Percentiles rank a stretch among this genome's conserved stretches.
Conservation (phyloP, 2,888 invertebrate species). For the Balanococcus diminutus region DNA sequence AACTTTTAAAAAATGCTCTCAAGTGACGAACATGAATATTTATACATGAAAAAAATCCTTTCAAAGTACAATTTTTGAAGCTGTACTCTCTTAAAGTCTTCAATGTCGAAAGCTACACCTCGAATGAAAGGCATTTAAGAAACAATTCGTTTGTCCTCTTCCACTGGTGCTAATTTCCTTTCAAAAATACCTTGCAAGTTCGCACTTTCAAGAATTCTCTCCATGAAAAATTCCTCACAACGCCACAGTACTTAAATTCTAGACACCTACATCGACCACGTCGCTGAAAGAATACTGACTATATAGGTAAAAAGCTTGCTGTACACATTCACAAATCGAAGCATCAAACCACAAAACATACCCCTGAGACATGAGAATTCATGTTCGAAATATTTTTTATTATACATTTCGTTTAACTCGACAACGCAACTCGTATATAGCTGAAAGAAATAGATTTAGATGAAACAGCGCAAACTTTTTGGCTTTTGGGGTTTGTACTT, state of each 20-base stretch:
- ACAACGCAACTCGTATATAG: not conserved
- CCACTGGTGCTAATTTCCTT: too few species aligned
- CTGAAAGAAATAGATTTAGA: slow-evolving; percentile 15
- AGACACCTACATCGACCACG: not conserved
- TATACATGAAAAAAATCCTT: too few species aligned
- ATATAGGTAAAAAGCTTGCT: not conserved
- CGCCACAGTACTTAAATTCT: not conserved
- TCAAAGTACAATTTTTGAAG: too few species aligned
- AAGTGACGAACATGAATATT: too few species aligned
- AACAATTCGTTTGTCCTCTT: too few species aligned
- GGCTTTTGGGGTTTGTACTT: not conserved
- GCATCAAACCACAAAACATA: slow-evolving; percentile 23
- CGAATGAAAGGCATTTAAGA: too few species aligned
- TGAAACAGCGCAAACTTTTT: slow-evolving; percentile 1
- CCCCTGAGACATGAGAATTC: slow-evolving; percentile 13
- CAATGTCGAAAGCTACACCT: too few species aligned
- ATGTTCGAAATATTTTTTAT: slow-evolving; percentile 15
- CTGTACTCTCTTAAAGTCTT: too few species aligned
- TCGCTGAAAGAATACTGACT: not conserved
- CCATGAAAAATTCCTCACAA: not conserved
- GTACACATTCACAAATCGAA: slow-evolving; percentile 7
- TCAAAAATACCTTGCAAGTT: too few species aligned
- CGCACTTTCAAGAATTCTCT: not conserved
- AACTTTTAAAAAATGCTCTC: too few species aligned
- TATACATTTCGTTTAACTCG: slow-evolving; percentile 3